phyloP scores from a whole-genome alignment of 2,888 invertebrate species.

The Taenaris catops region DNA sequence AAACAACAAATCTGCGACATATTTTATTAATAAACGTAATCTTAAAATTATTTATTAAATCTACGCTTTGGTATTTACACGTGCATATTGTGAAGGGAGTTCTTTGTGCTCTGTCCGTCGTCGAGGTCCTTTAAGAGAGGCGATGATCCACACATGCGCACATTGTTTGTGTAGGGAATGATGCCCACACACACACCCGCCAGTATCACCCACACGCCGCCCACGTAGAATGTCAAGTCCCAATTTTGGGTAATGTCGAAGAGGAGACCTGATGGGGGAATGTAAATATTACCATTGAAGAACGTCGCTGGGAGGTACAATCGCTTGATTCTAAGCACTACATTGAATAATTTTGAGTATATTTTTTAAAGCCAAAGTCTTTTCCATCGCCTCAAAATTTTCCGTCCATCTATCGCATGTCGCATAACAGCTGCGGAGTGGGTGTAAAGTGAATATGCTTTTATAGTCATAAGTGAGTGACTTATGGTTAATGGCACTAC shows the following conservation, averaged over 20 bases:
- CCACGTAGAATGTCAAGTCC: constrained; percentile 64
- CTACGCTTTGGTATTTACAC: constrained; percentile 21
- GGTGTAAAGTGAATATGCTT: too few species aligned
- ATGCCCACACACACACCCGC: constrained; percentile 55
- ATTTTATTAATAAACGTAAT: constrained; percentile 6
- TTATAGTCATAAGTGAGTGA: too few species aligned
- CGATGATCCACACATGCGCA: constrained; percentile 49
- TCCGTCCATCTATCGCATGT: too few species aligned
- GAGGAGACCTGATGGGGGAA: constrained; percentile 44
- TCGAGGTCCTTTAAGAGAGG: constrained; percentile 50
- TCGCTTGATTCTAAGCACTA: too few species aligned
- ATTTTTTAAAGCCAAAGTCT: too few species aligned
- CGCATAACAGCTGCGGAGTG: too few species aligned
- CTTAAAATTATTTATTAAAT: background rate
- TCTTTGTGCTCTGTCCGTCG: constrained; percentile 26
- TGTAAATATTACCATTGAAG: constrained; percentile 12
- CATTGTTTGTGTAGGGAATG: constrained; percentile 53
- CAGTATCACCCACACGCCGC: constrained; percentile 53
- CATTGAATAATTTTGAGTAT: too few species aligned
- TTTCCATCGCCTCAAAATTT: too few species aligned
- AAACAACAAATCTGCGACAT: background rate
- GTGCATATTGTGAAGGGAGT: constrained; percentile 18
- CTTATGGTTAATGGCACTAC: too few species aligned
- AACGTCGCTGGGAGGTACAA: too few species aligned
- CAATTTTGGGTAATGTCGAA: constrained; percentile 54